Evolutionary conservation across 2,113 vertebrate genomes (phyloP).

Genomic region (Prunella fulvescens): DNA sequence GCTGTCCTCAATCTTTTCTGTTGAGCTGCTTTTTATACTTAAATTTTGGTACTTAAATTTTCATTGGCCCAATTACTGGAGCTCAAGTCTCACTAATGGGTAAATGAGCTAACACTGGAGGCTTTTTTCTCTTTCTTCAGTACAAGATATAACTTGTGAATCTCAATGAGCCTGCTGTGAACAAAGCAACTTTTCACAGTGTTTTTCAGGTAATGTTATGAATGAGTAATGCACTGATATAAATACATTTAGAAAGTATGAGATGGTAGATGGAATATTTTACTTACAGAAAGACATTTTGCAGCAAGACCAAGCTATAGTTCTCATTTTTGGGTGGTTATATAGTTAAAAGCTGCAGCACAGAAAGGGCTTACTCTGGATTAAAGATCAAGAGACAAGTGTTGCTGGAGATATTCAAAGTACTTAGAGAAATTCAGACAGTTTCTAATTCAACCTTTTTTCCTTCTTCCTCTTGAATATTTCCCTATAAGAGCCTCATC

Average conservation of each 20-base stretch:
- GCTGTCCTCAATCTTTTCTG: background rate
- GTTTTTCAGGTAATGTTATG: background rate
- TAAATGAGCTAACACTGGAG: background rate
- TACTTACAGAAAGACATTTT: background rate
- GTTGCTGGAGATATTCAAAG: background rate
- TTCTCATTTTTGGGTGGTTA: background rate
- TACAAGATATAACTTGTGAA: background rate
- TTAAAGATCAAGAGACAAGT: background rate
- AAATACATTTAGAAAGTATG: background rate
- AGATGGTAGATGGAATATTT: background rate
- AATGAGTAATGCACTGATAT: background rate
- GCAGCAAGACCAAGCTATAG: background rate
- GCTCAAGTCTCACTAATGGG: background rate
- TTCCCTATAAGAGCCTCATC: background rate
- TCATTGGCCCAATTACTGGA: background rate
- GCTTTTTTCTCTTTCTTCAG: background rate
- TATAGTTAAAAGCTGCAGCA: background rate
- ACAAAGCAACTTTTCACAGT: background rate
- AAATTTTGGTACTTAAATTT: background rate
- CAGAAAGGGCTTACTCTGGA: background rate
- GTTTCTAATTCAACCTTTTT: background rate
- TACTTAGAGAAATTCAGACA: background rate
- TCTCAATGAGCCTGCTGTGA: background rate
- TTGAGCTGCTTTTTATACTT: background rate
- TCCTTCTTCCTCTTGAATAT: background rate